phyloP scores from a whole-genome alignment of 2,888 invertebrate genomes.

The Lamellibrachia satsuma region DNA sequence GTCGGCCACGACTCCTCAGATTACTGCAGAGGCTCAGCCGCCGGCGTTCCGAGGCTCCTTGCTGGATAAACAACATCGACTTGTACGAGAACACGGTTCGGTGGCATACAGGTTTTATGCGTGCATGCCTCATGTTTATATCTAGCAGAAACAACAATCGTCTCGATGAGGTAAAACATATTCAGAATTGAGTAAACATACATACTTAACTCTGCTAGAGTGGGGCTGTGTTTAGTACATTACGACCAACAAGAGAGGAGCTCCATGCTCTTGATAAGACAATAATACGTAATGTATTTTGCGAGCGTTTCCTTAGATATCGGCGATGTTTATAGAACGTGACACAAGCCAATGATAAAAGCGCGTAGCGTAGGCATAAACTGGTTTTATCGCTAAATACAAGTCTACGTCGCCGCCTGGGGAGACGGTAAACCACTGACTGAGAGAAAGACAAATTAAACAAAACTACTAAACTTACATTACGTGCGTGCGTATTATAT shows the following conservation, averaged over 20 bases:
- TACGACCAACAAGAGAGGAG: neutral
- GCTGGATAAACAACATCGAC: no score
- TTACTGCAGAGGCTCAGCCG: no score
- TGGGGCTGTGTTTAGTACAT: neutral
- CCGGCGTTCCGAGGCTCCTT: no score
- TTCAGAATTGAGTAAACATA: neutral
- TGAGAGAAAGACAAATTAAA: no score
- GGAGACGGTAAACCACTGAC: neutral
- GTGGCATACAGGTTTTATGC: no score
- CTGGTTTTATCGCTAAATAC: neutral
- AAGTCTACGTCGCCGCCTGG: neutral
- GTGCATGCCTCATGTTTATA: no score
- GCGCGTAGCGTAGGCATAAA: neutral
- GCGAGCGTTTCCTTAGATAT: neutral
- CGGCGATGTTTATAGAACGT: neutral
- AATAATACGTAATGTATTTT: neutral
- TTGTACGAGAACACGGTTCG: no score
- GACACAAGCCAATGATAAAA: neutral
- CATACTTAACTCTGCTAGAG: no score
- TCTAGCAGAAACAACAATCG: neutral
- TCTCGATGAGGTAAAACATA: neutral
- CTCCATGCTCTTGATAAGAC: neutral
- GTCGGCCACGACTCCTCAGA: no score
- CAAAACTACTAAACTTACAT: no score
- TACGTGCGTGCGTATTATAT: neutral